Percentiles rank a stretch among this genome's conserved stretches.
phyloP scores from a whole-genome alignment of 2,113 vertebrate genomes.

The Nannobrachium achirus region DNA sequence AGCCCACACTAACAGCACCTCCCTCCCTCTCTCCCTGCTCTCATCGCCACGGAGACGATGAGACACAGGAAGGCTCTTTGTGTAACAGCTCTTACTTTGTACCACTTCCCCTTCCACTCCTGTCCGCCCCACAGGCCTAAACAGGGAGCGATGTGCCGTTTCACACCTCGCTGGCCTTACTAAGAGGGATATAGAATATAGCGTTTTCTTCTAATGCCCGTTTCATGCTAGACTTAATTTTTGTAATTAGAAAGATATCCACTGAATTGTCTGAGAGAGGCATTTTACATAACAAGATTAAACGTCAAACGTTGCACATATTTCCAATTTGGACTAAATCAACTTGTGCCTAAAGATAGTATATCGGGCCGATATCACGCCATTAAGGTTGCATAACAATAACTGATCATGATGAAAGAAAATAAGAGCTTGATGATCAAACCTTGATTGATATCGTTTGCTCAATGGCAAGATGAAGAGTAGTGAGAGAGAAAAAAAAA shows the following conservation, averaged over 20 bases:
- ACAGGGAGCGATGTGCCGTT: slow-evolving; percentile 38
- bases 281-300: slow-evolving; percentile 65
- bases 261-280: slow-evolving; percentile 60
- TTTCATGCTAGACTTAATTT: slow-evolving; percentile 69
- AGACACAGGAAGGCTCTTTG: slow-evolving; percentile 32
- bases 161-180: slow-evolving; percentile 49
- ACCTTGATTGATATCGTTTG: slow-evolving; percentile 58
- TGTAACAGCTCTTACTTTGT: slow-evolving; percentile 49
- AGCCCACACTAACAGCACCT: slow-evolving; percentile 40
- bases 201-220: slow-evolving; percentile 51
- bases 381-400: slow-evolving; percentile 67
- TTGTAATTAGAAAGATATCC: slow-evolving; percentile 61
- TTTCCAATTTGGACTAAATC: slow-evolving; percentile 72
- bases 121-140: slow-evolving; percentile 37
- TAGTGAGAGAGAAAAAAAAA: slow-evolving; percentile 52
- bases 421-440: slow-evolving; percentile 59
- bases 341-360: slow-evolving; percentile 64
- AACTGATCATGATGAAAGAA: slow-evolving; percentile 42
- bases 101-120: slow-evolving; percentile 38
- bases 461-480: slow-evolving; percentile 64
- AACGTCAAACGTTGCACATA: slow-evolving; percentile 64
- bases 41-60: slow-evolving; percentile 45
- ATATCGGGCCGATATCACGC: slow-evolving; percentile 61
- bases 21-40: slow-evolving; percentile 42
- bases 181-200: slow-evolving; percentile 46